phyloP scores from a whole-genome alignment of 2,888 invertebrate species.

The Bugula neritina region DNA sequence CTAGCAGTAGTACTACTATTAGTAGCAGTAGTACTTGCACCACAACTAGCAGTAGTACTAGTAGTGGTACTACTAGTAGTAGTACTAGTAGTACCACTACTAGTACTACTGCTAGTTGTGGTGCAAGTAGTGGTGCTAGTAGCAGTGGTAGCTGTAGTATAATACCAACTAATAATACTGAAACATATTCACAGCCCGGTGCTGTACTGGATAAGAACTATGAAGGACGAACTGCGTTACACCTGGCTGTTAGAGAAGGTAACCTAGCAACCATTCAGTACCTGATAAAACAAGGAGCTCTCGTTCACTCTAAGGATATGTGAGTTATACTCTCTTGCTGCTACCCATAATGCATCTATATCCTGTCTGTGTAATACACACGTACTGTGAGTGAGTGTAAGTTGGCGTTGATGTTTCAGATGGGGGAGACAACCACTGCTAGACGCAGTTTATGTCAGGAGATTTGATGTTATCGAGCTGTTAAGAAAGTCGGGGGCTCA shows the following conservation, averaged over 20 bases:
- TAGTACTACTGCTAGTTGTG: not conserved
- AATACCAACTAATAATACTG: no score
- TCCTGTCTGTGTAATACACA: no score
- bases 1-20: not conserved
- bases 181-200: conserved; percentile 59
- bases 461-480: conserved; percentile 58
- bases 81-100: not conserved
- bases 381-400: no score
- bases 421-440: conserved; percentile 58
- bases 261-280: conserved; percentile 65
- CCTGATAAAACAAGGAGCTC: conserved; percentile 72
- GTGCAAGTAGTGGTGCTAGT: not conserved
- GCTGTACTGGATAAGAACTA: conserved; percentile 69
- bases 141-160: not conserved
- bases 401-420: no score
- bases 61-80: no score
- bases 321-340: no score
- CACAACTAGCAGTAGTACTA: not conserved
- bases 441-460: conserved; percentile 59
- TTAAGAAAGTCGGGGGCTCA: conserved; percentile 72
- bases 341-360: no score
- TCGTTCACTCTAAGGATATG: conserved; percentile 69
- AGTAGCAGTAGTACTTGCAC: not conserved
- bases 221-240: conserved; percentile 72
- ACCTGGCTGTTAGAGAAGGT: conserved; percentile 71